phyloP scores from a whole-genome alignment of 1,140 invertebrate species.

The Ctenoplectra terminalis region DNA sequence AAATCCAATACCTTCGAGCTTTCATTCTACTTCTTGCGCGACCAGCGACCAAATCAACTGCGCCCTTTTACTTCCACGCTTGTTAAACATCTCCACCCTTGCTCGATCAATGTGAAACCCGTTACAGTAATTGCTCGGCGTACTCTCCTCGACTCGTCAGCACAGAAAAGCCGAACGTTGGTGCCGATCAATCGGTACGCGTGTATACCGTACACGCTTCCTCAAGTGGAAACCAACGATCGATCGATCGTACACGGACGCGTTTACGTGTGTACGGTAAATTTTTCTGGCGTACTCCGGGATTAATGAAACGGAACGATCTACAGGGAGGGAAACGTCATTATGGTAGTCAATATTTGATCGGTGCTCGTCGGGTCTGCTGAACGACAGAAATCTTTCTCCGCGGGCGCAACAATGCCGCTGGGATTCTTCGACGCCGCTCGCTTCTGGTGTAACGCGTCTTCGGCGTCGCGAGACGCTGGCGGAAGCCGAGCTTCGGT shows the following conservation, averaged over 20 bases:
- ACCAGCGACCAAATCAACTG: not conserved
- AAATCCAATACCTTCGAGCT: not conserved
- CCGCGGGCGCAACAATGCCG: constrained; percentile 40
- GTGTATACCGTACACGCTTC: not conserved
- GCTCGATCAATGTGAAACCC: not conserved
- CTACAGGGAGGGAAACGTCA: constrained; percentile 19
- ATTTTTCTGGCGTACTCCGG: constrained; percentile 7
- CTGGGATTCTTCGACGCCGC: constrained; percentile 31
- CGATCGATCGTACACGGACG: not conserved
- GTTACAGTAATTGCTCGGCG: constrained; percentile 30
- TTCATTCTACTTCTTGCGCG: constrained; percentile 1
- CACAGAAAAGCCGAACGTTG: constrained; percentile 20
- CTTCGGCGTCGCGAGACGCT: constrained; percentile 10
- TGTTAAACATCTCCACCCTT: constrained; percentile 27
- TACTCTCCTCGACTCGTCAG: constrained; percentile 24
- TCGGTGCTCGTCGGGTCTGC: not conserved
- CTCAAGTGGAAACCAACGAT: not conserved
- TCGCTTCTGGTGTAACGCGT: constrained; percentile 12
- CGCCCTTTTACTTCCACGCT: not conserved
- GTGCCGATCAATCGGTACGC: constrained; percentile 24
- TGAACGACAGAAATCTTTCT: constrained; percentile 32
- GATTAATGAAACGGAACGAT: constrained; percentile 61
- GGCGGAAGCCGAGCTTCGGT: too few relatives aligned
- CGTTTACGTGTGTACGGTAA: not conserved
- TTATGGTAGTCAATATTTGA: constrained; percentile 59